Percentiles rank a stretch among this genome's conserved stretches.
Conservation (phyloP, 2,888 invertebrate species). For the Emmelina monodactyla region DNA sequence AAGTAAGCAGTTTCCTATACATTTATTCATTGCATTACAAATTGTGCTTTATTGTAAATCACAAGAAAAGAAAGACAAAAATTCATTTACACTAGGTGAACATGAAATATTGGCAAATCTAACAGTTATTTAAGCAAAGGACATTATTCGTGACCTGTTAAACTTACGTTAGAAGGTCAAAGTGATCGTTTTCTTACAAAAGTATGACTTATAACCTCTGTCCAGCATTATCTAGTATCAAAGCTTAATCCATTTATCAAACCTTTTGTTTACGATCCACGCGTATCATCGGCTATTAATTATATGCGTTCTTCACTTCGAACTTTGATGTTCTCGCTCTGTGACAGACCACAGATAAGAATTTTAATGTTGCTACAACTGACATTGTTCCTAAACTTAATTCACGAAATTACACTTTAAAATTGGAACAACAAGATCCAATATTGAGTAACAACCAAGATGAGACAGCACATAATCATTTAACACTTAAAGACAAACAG, state of each 20-base stretch:
- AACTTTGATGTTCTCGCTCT: conserved; percentile 64
- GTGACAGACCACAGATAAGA: conserved; percentile 65
- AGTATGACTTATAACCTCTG: conserved; percentile 57
- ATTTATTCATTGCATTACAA: no score
- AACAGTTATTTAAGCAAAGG: no score
- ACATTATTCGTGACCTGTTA: no score
- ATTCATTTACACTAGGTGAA: no score
- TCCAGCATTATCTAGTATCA: conserved; percentile 59
- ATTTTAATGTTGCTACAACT: conserved; percentile 61
- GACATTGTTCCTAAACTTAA: conserved; percentile 28
- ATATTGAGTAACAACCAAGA: conserved; percentile 5
- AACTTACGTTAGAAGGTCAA: conserved; percentile 20
- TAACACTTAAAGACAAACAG: not conserved
- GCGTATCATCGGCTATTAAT: conserved; percentile 66
- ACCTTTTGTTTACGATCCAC: conserved; percentile 64
- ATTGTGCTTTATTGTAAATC: no score
- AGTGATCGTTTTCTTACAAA: conserved; percentile 31
- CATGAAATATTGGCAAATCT: no score
- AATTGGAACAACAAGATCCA: conserved; percentile 15
- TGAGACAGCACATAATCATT: not conserved
- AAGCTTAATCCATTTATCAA: conserved; percentile 63
- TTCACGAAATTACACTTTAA: conserved; percentile 28
- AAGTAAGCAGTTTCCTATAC: no score
- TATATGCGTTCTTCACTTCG: conserved; percentile 62
- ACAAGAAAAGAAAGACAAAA: no score